phyloP scores from a whole-genome alignment of 2,797 vertebrate genomes.

The Toxotes lorentzi region DNA sequence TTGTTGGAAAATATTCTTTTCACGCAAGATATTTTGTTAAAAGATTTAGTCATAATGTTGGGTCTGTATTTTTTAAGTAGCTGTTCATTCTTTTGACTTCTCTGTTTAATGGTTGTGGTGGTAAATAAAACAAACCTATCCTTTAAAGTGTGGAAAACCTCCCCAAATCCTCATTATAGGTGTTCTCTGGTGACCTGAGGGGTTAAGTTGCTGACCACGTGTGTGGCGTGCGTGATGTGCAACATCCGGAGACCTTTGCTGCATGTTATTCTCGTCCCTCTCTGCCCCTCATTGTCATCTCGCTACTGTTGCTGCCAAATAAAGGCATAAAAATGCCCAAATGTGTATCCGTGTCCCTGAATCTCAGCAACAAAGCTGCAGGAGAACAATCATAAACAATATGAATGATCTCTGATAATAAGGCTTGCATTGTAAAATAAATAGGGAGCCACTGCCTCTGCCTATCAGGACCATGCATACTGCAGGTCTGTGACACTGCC shows the following conservation, averaged over 20 bases:
- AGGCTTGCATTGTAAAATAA: slow-evolving; percentile 5
- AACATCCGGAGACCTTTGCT: background rate
- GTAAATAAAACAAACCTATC: background rate
- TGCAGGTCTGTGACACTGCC: background rate
- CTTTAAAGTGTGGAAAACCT: background rate
- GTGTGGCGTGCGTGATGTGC: no score
- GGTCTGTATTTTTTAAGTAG: no score
- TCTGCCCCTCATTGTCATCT: background rate
- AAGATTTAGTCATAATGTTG: background rate
- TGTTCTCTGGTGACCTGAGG: background rate
- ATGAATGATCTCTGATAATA: slow-evolving; percentile 3
- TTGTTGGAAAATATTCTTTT: no score
- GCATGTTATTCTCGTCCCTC: no score
- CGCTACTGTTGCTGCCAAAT: background rate
- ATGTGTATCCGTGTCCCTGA: background rate
- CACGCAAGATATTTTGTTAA: no score
- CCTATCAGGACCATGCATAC: background rate
- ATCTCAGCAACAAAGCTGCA: background rate
- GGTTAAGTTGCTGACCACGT: no score
- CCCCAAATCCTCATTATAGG: background rate
- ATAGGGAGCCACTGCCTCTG: background rate
- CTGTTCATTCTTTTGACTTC: background rate
- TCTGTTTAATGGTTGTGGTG: background rate
- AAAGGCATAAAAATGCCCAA: background rate
- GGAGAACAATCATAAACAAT: slow-evolving; percentile 1